Evolutionary conservation across 2,113 vertebrate species (phyloP), one percentile per base, ranked within the genome.

Genomic region (Pelmatolapia mariae): DNA sequence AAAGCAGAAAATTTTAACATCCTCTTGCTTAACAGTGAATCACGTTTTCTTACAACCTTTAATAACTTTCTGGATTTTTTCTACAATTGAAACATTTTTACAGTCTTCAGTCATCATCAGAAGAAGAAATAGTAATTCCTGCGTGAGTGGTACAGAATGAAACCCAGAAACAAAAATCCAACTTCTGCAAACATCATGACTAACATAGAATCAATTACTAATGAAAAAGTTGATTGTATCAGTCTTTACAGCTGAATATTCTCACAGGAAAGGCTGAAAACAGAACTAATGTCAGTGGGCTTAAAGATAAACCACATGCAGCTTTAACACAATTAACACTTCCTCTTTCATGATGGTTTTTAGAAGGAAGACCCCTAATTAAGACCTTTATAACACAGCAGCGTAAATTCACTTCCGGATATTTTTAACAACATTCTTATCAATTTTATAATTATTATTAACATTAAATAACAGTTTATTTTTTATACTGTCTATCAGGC

Each of bases 401-500:
- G n/a, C 0, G 5, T 54, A 12, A 54, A 54, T 54, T 54, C 10
- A 54, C n/a, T 54, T 24, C 53, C 12, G 10, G n/a, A 54, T 12
- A 54, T 3, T 54, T 54, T 54, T 54, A 54, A 54, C 10, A 54
- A 12, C n/a, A 54, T 54, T 24, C 10, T 3, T 54, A 0, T 24
- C 10, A 3, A 12, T 54, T 54, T 54, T 54, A 54, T 54, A 24
- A 54, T 54, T 54, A 54, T 54, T 0, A 54, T 7, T 54, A 54
- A 54, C 10, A 54, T 52, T 54, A 2, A n/a, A n/a, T n/a, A n/a
- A n/a, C n/a, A n/a, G n/a, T n/a, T n/a, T n/a, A n/a, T n/a, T n/a
- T 52, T 1, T 52, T 52, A 9, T 52, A 5, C 50, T 52, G 10
- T 5, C 0, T n/a, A n/a, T n/a, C 0, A 53, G 19, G 50, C 5